Base-by-base conservation (phyloP, 2,888 invertebrate species). In the Chaetogeoica ovagalla region DNA sequence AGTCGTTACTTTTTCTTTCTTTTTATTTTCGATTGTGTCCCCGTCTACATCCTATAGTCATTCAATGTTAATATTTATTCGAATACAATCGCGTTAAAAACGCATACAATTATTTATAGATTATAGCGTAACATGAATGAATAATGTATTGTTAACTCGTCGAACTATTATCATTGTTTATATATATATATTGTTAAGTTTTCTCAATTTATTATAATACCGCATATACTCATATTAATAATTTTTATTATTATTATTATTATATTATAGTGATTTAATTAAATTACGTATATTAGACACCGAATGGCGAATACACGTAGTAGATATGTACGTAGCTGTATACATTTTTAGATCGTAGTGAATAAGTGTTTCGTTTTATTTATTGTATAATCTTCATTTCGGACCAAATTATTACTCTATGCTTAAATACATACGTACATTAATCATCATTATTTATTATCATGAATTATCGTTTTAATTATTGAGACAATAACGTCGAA, bases 111-210 rank as follows among this genome's bases (percentile, higher is more conserved):
- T 37, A 74, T 21, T 39, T 74, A 30, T 30, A 55, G 55, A 37
- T 74, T 74, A n/a, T n/a, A 65, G 65, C 13, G 17, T 55, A 55
- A 48, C 48, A 13, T 48, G 4, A 30, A 48, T 13, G 8, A 48
- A 74, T 11, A 39, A n/a, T n/a, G n/a, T 4, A 30, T 74, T 65
- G 57, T 74, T 74, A 74, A 57, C 39, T 74, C 55, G 65, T 74
- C 17, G 8, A 52, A 55, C 39, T 65, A 15, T 52, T 30, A 59
- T 68, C 57, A 74, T 74, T 74, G 74, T 74, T n/a, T n/a, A n/a
- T n/a, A n/a, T 74, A 11, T 74, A 55, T 57, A 65, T 55, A 74
- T 74, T 65, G 74, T 74, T 74, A 65, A 74, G 74, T 74, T 74
- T 73, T 74, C 21, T 74, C 37, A 65, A 74, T 74, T 63, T 57